Base-by-base conservation (phyloP, 1,140 invertebrate genomes). In the Drosophila fuyamai region DNA sequence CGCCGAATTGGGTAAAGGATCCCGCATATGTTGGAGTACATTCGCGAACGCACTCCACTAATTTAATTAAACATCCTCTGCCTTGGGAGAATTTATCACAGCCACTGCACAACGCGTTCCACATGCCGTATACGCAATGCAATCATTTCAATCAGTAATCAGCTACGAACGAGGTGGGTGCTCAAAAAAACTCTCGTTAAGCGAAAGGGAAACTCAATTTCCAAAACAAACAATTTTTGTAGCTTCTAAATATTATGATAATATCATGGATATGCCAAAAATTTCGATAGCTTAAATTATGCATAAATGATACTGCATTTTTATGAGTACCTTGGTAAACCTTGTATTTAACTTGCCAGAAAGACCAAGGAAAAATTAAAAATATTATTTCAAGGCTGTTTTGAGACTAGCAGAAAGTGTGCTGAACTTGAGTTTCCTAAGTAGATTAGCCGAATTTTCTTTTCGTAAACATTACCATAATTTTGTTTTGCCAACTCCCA, bases 61-160 rank as follows among this genome's bases (percentile, higher is more conserved):
- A 76, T 76, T 76, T 54, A 66, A 76, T 76, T 67, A 54, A 76
- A 76, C 43, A 38, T 43, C 41, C 35, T 59, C 18, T 53, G 41
- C 35, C 44, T 53, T 47, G 53, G 29, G 14, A 27, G 61, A 58
- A 65, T 43, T 74, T 13, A 74, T 74, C 50, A 50, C 61, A 23
- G n/a, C 38, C 12, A 72, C 12, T 57, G 60, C 60, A 55, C 50
- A 81, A 66, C 35, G n/a, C 38, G 4, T 9, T 32, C 23, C 16
- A 50, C 56, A 10, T 48, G 56, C 40, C 56, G 75, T 66, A 79
- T 65, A 65, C 60, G 75, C 70, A 68, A 57, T 86, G 62, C 56
- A 78, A 59, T 60, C 44, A n/a, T 18, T 51, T 55, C 44, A 60
- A 71, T 86, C 65, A 54, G 47, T 66, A 88, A 82, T 86, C 82